These are phyloP conservation scores for Amphiprion ocellaris DNA, from an alignment of 2,113 vertebrate species.

Conservation along the genomic window DNA sequence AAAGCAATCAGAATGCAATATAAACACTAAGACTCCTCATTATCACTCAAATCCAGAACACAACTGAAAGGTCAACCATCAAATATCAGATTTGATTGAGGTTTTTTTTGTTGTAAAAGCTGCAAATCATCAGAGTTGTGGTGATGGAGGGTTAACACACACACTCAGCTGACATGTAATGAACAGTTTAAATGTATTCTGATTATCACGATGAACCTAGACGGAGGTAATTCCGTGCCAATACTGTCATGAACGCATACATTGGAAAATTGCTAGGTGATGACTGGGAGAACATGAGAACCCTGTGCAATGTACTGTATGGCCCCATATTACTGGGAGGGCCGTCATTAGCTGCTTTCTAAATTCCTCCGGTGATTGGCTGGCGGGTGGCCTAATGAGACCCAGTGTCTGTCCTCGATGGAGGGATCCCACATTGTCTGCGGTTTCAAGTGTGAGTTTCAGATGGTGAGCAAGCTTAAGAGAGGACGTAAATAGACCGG, in stretches of 20 bases:
- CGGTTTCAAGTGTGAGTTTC: slow-evolving; percentile 74
- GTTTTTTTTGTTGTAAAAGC: too few species aligned
- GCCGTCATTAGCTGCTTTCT: slow-evolving; percentile 52
- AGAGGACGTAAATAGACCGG: slow-evolving; percentile 72
- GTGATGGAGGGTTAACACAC: not conserved
- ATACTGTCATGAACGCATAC: slow-evolving; percentile 29
- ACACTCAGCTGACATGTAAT: too few species aligned
- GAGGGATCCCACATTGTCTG: slow-evolving; percentile 75
- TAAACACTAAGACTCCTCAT: not conserved
- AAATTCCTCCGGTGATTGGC: slow-evolving; percentile 70
- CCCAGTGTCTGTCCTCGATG: slow-evolving; percentile 58
- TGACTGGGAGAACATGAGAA: slow-evolving; percentile 56
- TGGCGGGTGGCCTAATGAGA: slow-evolving; percentile 52
- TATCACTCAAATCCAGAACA: not conserved
- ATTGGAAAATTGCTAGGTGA: slow-evolving; percentile 54
- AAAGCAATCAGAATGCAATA: not conserved
- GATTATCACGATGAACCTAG: too few species aligned
- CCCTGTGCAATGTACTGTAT: slow-evolving; percentile 51
- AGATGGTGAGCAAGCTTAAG: slow-evolving; percentile 72
- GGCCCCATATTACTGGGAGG: slow-evolving; percentile 55
- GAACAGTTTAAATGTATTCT: too few species aligned
- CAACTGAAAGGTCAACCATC: not conserved
- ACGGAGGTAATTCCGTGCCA: not conserved
- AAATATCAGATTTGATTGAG: not conserved
- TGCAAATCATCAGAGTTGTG: too few species aligned